phyloP scores from a whole-genome alignment of 2,888 invertebrate species.

The Lepidocyrtoides sp. region DNA sequence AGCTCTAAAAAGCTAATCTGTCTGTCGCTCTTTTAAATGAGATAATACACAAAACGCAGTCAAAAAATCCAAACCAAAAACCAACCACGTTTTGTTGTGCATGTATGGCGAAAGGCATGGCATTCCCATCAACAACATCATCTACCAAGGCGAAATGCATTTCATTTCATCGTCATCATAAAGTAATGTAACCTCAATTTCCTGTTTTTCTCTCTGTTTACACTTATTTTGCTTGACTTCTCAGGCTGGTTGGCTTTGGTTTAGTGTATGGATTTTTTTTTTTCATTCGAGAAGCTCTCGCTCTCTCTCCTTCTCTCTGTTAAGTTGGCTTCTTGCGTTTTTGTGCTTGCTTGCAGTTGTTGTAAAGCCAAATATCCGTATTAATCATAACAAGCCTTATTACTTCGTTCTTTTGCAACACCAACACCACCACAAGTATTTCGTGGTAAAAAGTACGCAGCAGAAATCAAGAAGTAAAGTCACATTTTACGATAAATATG shows the following conservation, averaged over 20 bases:
- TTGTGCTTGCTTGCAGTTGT: too few relatives aligned
- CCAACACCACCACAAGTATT: too few relatives aligned
- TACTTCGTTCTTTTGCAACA: too few relatives aligned
- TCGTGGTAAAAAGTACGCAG: background rate
- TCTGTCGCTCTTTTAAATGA: background rate
- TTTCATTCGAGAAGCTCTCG: too few relatives aligned
- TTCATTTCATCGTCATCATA: background rate
- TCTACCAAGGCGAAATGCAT: background rate
- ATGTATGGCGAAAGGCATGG: background rate
- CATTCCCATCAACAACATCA: background rate
- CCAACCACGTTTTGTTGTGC: background rate
- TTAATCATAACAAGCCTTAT: too few relatives aligned
- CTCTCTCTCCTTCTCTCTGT: too few relatives aligned
- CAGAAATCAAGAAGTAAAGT: too few relatives aligned
- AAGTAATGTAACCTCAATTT: constrained; percentile 46
- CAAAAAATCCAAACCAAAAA: background rate
- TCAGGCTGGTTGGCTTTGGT: background rate
- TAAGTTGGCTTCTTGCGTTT: too few relatives aligned
- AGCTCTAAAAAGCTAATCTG: background rate
- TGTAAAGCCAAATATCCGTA: too few relatives aligned
- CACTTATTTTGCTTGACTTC: constrained; percentile 11
- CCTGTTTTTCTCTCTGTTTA: constrained; percentile 27
- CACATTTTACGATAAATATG: constrained; percentile 7
- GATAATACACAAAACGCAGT: background rate
- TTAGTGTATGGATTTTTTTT: background rate